These are phyloP conservation scores for Chaunax sp. DNA, from an alignment of 2,797 vertebrate genomes.

Conservation along the genomic window DNA sequence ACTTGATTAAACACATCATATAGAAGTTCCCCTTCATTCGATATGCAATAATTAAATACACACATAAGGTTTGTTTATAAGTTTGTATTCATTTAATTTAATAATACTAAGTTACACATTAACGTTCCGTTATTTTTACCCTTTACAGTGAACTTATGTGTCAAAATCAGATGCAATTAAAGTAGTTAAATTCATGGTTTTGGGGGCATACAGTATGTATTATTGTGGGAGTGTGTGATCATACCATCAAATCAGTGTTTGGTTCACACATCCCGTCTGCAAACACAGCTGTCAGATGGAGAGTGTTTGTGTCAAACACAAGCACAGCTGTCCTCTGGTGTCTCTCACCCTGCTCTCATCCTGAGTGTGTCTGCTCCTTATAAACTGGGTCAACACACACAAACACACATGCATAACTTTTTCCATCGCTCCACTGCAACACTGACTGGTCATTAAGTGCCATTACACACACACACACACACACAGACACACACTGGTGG, in stretches of 20 bases:
- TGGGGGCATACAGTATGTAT: too few species aligned
- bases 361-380: slow-evolving; percentile 18
- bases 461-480: slow-evolving; percentile 16
- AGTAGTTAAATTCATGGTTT: too few species aligned
- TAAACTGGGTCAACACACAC: slow-evolving; percentile 60
- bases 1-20: too few species aligned
- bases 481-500: slow-evolving; percentile 21
- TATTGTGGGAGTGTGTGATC: too few species aligned
- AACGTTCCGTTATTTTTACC: too few species aligned
- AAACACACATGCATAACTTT: slow-evolving; percentile 41
- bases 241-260: background rate
- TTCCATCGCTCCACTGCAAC: slow-evolving; percentile 55
- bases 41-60: too few species aligned
- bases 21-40: too few species aligned
- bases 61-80: too few species aligned
- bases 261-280: slow-evolving; percentile 15
- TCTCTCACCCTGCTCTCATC: slow-evolving; percentile 16
- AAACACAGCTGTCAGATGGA: slow-evolving; percentile 37
- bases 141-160: too few species aligned
- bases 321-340: slow-evolving; percentile 38
- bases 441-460: slow-evolving; percentile 33
- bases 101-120: too few species aligned
- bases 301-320: slow-evolving; percentile 34
- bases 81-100: too few species aligned
- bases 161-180: too few species aligned